Evolutionary conservation across 2,113 vertebrate genomes (phyloP).

Genomic region (Caloenas nicobarica): DNA sequence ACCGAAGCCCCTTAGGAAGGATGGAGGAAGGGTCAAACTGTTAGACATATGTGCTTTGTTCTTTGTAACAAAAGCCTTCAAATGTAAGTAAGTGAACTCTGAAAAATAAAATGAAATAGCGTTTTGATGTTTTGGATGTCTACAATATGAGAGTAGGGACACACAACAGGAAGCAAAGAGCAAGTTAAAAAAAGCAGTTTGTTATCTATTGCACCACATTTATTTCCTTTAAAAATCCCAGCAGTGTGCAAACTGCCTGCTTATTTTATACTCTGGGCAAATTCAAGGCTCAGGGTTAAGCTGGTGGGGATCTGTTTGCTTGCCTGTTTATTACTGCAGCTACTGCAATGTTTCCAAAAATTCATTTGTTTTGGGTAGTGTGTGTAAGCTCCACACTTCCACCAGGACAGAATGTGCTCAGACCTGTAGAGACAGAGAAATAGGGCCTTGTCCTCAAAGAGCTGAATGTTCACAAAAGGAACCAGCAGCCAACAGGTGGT

Average conservation of each 20-base stretch:
- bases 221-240: conserved; percentile 34
- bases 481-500: not conserved
- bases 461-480: not conserved
- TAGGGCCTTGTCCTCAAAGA: not conserved
- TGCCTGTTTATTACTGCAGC: not conserved
- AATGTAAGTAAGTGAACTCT: conserved; percentile 51
- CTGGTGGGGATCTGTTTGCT: not conserved
- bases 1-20: conserved; percentile 55
- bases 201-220: not conserved
- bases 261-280: not conserved
- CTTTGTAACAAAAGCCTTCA: conserved; percentile 60
- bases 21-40: conserved; percentile 60
- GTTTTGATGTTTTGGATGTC: conserved; percentile 47
- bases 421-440: not conserved
- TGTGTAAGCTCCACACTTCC: not conserved
- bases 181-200: not conserved
- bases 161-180: not conserved
- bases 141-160: not conserved
- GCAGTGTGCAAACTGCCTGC: not conserved
- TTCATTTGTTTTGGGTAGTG: not conserved
- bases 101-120: conserved; percentile 47
- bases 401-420: not conserved
- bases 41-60: conserved; percentile 63
- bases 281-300: not conserved
- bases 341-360: not conserved